Evolutionary conservation across 1,140 invertebrate genomes (phyloP), one percentile per base, ranked within the genome.

Genomic region (Drosophila nigrodunni): DNA sequence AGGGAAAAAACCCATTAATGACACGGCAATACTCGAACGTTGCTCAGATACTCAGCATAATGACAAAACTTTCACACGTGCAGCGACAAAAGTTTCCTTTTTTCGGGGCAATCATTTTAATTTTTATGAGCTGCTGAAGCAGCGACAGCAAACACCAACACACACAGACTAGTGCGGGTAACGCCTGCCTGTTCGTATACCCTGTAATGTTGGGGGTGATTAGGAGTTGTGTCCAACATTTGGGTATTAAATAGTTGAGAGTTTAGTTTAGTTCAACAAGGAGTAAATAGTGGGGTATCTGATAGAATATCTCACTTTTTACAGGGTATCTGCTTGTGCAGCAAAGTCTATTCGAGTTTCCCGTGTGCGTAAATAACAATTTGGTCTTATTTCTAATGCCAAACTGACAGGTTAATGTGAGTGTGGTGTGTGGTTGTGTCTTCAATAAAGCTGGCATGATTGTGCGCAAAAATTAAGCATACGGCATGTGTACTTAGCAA

Each of bases 21-120:
- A 74, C 80, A 80, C 65, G 54, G 80, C 67, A 41, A 65, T 59
- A 64, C 39, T 41, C 18, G 21, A 41, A 34, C 49, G 30, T 47
- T 85, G 43, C 43, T 59, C 30, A 34, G 58, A 61, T 61, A 83
- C 82, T 86, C 68, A 66, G 69, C 81, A 78, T 88, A 88, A 88
- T 89, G 85, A 85, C 74, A 75, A 83, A 88, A 88, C 77, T 88
- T 88, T 76, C 79, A 73, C 83, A 88, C 80, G 80, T 88, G 80
- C 83, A 72, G 55, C 59, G 54, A 21, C 47, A 39, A 61, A 88
- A 72, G 39, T 88, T 88, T 30, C 25, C 25, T 30, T 30, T 30
- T 30, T 78, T 74, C 35, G 54, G 49, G 74, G 80, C 80, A 89
- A 88, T 88, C 77, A 88, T 89, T 88, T 88, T 88, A 88, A 89